Evolutionary conservation across 2,113 vertebrate species (phyloP).

Genomic region (Neolamprologus cancellatus): DNA sequence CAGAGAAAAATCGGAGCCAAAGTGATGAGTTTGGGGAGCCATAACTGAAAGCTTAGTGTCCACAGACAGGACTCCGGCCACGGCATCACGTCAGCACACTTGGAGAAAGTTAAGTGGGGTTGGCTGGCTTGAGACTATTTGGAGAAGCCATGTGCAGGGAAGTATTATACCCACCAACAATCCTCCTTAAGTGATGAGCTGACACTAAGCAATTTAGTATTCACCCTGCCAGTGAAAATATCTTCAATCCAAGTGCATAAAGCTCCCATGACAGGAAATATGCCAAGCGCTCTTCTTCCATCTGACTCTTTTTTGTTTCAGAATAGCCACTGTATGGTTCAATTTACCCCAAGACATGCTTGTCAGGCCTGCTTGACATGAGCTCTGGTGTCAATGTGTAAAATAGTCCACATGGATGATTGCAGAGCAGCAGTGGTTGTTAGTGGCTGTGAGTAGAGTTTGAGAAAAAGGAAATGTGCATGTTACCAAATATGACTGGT

Average conservation of each 20-base stretch:
- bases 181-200: constrained; percentile 65
- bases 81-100: constrained; percentile 1
- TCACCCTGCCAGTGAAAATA: constrained; percentile 58
- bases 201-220: constrained; percentile 66
- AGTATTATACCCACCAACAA: constrained; percentile 59
- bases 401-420: constrained; percentile 50
- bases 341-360: constrained; percentile 48
- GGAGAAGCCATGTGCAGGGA: constrained; percentile 43
- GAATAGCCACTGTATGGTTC: constrained; percentile 51
- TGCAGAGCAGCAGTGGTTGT: constrained; percentile 41
- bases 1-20: constrained; percentile 29
- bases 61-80: constrained; percentile 8
- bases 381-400: constrained; percentile 42
- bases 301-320: constrained; percentile 60
- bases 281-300: constrained; percentile 33
- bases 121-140: constrained; percentile 49
- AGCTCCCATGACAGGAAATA: constrained; percentile 52
- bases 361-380: constrained; percentile 45
- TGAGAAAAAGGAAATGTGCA: constrained; percentile 5
- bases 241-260: constrained; percentile 55
- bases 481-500: background rate
- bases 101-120: constrained; percentile 35
- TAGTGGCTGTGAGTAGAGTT: constrained; percentile 6
- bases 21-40: constrained; percentile 29
- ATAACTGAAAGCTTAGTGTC: constrained; percentile 34